Evolutionary conservation across 1,140 invertebrate species (phyloP).

Genomic region (Zaprionus capensis): DNA sequence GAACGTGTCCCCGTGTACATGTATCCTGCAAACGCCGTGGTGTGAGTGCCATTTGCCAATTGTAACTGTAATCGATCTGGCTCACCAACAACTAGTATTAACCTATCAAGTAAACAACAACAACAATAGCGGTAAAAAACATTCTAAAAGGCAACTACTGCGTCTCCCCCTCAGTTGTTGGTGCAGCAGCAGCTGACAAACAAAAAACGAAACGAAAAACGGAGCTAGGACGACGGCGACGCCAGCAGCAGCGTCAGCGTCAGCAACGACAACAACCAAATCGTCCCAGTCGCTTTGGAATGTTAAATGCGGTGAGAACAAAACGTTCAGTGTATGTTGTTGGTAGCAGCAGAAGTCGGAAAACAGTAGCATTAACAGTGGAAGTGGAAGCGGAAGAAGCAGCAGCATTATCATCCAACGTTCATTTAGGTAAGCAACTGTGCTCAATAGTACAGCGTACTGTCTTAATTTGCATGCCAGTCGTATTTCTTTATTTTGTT

Average conservation of each 20-base stretch:
- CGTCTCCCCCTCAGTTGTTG: constrained; percentile 14
- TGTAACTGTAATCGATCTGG: constrained; percentile 22
- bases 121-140: constrained; percentile 1
- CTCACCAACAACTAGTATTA: not conserved
- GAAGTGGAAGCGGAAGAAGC: constrained; percentile 63
- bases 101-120: constrained; percentile 18
- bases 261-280: constrained; percentile 56
- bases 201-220: constrained; percentile 30
- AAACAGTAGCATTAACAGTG: constrained; percentile 68
- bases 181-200: constrained; percentile 27
- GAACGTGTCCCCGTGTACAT: constrained; percentile 35
- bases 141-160: constrained; percentile 17
- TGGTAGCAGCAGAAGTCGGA: constrained; percentile 62
- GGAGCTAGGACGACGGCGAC: constrained; percentile 55
- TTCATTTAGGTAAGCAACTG: constrained; percentile 73
- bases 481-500: not conserved
- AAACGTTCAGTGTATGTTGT: constrained; percentile 79
- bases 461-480: constrained; percentile 2
- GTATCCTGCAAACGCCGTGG: constrained; percentile 29
- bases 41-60: constrained; percentile 45
- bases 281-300: constrained; percentile 76
- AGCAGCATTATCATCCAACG: constrained; percentile 75
- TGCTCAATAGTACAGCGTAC: not conserved
- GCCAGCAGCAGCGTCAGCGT: constrained; percentile 13
- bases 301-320: constrained; percentile 83